Evolutionary conservation across 2,888 invertebrate species (phyloP).

Genomic region (Cosmia trapezina): DNA sequence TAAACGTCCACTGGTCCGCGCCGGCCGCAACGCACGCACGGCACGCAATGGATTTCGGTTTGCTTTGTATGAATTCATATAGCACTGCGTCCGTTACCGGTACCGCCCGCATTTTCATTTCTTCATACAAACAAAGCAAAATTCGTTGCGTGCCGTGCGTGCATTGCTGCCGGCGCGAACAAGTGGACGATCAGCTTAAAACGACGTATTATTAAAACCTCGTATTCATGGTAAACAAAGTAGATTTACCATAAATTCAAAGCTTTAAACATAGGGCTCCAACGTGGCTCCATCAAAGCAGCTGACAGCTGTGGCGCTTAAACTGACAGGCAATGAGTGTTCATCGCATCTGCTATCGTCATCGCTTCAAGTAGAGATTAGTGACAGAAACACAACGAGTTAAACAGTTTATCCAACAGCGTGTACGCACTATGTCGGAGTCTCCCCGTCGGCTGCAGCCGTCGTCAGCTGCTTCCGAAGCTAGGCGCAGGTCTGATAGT

Average conservation of each 20-base stretch:
- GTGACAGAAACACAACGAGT: conserved; percentile 54
- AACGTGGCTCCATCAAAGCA: neutral
- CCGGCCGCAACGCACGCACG: no score
- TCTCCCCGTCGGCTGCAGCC: conserved; percentile 84
- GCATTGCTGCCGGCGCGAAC: no score
- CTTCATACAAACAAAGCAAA: no score
- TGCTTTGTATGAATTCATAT: no score
- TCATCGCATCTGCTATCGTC: neutral
- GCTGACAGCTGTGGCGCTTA: neutral
- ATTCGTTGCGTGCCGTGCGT: no score
- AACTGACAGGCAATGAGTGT: neutral
- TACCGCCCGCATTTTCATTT: no score
- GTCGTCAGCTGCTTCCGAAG: conserved; percentile 74
- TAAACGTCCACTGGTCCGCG: no score
- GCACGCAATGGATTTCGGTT: no score
- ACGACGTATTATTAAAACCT: no score
- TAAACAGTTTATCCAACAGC: conserved; percentile 72
- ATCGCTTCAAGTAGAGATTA: conserved; percentile 8
- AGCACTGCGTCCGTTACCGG: no score
- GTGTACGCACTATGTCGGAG: conserved; percentile 84
- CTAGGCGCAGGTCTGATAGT: conserved; percentile 82
- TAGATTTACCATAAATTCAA: neutral
- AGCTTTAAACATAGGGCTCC: neutral
- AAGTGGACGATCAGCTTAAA: no score
- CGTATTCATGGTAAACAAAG: neutral